Evolutionary conservation across 2,797 vertebrate species (phyloP), one percentile per base, ranked within the genome.

Genomic region (Chiloscyllium punctatum): DNA sequence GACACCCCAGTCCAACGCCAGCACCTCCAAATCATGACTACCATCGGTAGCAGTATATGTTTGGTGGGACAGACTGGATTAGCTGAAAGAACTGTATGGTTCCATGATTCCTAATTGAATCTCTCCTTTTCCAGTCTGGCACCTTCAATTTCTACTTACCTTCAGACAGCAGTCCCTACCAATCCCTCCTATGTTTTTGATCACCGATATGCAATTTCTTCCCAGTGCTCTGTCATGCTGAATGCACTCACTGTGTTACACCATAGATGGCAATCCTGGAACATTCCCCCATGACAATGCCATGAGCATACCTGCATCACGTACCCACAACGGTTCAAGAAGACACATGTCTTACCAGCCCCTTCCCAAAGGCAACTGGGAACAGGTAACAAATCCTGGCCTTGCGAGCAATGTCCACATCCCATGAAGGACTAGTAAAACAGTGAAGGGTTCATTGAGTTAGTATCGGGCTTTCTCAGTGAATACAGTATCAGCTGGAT

Each of bases 171-270:
- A 11, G 15, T 33, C 77, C 95, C 57, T 0, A 0, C 53, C 71
- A 77, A 77, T 71, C 87, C 0, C 23, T 8, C 1, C 94, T 1
- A 25, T 0, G 21, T 48, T 95, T 25, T 33, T 84, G 96, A 96
- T 96, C 95, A 95, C 37, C 96, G 96, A 96, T 95, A 77, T 16
- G 96, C 96, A 7, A 77, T 77, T 77, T 8, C 74, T 77, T 77
- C 33, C 74, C 74, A 77, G 9, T 13, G 57, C 69, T 30, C 33
- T 96, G 96, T 96, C 95, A 96, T 96, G 72, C 0, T 0, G 0
- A 69, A 27, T 33, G 96, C 96, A 96, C 96, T 74, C 74, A 96
- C 95, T 27, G 25, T 74, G 95, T 96, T 95, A 96, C 96, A 82
- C 96, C 96, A 96, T 30, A 8, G 25, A 0, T 74, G 4, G 1